Conservation (phyloP, 2,797 vertebrate species). For the Adelosebastes latens region DNA sequence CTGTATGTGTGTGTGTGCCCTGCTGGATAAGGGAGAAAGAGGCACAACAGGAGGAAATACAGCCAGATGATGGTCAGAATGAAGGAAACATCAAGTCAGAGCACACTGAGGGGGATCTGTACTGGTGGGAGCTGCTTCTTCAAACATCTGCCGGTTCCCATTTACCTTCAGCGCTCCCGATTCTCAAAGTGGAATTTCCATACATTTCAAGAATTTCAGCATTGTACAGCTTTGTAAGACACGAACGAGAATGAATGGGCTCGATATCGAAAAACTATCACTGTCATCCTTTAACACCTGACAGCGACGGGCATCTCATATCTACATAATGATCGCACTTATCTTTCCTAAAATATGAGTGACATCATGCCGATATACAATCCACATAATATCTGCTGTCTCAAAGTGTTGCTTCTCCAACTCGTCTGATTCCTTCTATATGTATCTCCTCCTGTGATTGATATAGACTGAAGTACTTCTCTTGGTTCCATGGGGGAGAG, state of each 20-base stretch:
- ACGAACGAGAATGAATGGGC: not conserved
- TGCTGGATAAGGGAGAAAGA: conserved; percentile 74
- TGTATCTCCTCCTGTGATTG: not conserved
- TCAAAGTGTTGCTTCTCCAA: not conserved
- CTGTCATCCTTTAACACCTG: not conserved
- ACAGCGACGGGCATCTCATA: not conserved
- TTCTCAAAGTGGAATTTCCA: not conserved
- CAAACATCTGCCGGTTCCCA: conserved; percentile 37
- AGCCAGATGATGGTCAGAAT: conserved; percentile 58
- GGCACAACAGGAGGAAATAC: conserved; percentile 79
- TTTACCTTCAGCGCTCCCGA: conserved; percentile 26
- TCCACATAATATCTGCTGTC: not conserved
- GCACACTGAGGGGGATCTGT: conserved; percentile 21
- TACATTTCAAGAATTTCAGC: not conserved
- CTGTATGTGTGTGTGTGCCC: conserved; percentile 57
- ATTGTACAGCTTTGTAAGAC: not conserved
- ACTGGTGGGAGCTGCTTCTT: conserved; percentile 36
- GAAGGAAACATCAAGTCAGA: conserved; percentile 52
- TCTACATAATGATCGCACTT: not conserved
- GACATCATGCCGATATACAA: not conserved
- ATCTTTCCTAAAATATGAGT: no score
- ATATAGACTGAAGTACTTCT: not conserved
- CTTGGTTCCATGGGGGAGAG: no score
- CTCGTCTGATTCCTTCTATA: not conserved
- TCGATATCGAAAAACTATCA: not conserved